phyloP scores from a whole-genome alignment of 2,797 vertebrate species.

The Anguilla obscura region DNA sequence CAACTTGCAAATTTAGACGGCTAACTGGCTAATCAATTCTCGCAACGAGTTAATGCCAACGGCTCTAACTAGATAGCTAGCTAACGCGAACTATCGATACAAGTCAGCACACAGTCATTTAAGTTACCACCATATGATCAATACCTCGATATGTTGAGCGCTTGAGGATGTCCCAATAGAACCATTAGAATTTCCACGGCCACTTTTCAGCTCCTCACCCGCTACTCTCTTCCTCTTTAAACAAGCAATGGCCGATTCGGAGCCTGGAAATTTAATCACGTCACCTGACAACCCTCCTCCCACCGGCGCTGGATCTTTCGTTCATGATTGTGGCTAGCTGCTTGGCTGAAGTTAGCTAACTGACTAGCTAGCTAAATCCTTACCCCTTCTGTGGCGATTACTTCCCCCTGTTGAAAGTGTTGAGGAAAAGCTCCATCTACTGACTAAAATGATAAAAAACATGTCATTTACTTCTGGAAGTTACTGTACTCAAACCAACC shows the following conservation, averaged over 20 bases:
- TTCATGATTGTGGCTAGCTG: neutral
- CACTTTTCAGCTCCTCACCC: neutral
- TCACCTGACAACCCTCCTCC: constrained; percentile 24
- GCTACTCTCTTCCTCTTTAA: neutral
- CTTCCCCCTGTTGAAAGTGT: neutral
- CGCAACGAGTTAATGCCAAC: neutral
- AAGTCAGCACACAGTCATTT: constrained; percentile 34
- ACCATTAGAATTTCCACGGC: neutral
- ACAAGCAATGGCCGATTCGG: neutral
- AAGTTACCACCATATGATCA: neutral
- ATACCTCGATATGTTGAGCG: constrained; percentile 19
- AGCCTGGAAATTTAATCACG: constrained; percentile 23
- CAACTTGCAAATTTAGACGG: neutral
- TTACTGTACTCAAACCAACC: neutral
- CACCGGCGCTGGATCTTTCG: neutral
- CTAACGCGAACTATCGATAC: constrained; percentile 30
- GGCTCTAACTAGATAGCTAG: neutral
- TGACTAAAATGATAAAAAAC: neutral
- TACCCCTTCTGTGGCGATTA: neutral
- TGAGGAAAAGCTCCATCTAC: neutral
- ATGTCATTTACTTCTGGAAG: neutral
- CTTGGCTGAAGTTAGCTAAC: neutral
- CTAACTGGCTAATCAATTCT: neutral
- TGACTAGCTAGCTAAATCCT: neutral
- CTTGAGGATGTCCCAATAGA: neutral